Base-by-base conservation (phyloP, 1,140 invertebrate genomes). In the Leptopilina clavipes region DNA sequence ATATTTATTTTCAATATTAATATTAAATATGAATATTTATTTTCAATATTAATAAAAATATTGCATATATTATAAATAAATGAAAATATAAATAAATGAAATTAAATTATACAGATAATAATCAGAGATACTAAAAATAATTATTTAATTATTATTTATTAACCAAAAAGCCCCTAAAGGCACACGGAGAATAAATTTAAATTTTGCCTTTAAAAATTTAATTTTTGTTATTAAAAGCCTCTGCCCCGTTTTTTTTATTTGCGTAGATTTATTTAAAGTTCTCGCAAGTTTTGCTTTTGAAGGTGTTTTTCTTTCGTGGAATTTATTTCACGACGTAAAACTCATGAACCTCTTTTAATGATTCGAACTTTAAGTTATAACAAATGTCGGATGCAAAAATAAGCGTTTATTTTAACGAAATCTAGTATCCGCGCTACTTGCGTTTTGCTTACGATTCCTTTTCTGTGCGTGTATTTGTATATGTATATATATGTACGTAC, bases 391-490 rank as follows among this genome's bases (percentile, higher is more conserved):
- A 37, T 65, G 59, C 12, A 65, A 65, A 31, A 65, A 65, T 9
- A 65, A 65, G 22, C 22, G 59, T 31, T 14, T 40, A 40, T 25
- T 65, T 65, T n/a, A 31, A 31, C 59, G 11, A 65, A 65, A 37
- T 31, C 59, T 22, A 31, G 59, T 3, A 65, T 7, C n/a, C 19
- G 37, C 9, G 37, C 9, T n/a, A n/a, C n/a, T 31, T 31, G 37
- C 37, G 6, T 40, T 31, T 25, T 65, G 12, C 10, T 22, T 14
- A 31, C 59, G 19, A 65, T 31, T 65, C 12, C 25, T 65, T 65
- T 2, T 31, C n/a, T 31, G 25, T 31, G 25, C 25, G 25, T 31
- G 25, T 31, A 5, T 31, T 31, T 31, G 25, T 31, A 31, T 65
- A 22, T 65, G 7, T 40, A 40, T 40, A 40, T 40, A 40, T 40